Evolutionary conservation across 2,113 vertebrate species (phyloP).

Genomic region (Tragelaphus buxtoni): DNA sequence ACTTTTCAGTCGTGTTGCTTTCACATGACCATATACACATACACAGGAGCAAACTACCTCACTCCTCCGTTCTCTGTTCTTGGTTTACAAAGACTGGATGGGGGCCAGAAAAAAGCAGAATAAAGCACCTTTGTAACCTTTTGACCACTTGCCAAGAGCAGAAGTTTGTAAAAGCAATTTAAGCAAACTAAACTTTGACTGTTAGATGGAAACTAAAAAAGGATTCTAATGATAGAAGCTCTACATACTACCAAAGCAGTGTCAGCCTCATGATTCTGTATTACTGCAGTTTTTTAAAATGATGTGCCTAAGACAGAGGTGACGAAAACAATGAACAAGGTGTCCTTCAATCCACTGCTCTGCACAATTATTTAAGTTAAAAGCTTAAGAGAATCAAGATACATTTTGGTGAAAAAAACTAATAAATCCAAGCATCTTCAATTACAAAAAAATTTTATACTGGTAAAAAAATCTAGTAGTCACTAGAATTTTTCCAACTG

Average conservation of each 20-base stretch:
- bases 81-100: slow-evolving; percentile 25
- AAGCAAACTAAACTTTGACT: not conserved
- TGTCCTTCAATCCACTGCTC: not conserved
- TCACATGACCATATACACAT: not conserved
- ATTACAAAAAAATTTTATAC: not conserved
- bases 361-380: not conserved
- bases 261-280: not conserved
- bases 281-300: not conserved
- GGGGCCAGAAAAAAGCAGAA: slow-evolving; percentile 25
- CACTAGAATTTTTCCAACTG: not conserved
- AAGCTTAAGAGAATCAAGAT: slow-evolving; percentile 4
- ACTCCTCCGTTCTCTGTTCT: not conserved
- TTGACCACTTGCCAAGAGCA: slow-evolving; percentile 32
- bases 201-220: not conserved
- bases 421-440: slow-evolving; percentile 11
- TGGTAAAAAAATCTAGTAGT: slow-evolving; percentile 6
- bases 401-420: not conserved
- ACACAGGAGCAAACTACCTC: not conserved
- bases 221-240: not conserved
- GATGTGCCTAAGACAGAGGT: not conserved
- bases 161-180: not conserved
- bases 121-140: slow-evolving; percentile 46
- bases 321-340: not conserved
- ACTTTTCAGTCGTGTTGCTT: not conserved
- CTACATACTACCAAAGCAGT: not conserved